Base-by-base conservation (phyloP, 2,113 vertebrate genomes). In the Rhegmatorhina hoffmannsi region DNA sequence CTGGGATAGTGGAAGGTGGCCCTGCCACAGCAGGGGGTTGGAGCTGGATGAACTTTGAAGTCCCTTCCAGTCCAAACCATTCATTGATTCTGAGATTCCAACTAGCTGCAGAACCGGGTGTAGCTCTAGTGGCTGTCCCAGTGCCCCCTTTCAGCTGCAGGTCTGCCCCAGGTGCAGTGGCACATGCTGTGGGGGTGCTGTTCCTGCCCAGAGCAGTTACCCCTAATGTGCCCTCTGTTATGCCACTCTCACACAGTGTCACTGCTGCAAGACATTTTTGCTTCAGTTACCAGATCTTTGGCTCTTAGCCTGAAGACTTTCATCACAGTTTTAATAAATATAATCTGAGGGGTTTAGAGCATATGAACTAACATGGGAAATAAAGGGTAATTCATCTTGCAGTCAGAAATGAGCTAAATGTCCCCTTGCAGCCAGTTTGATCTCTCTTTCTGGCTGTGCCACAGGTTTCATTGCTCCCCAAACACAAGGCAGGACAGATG, bases 111-210 rank as follows among this genome's bases (percentile, higher is more conserved):
- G 49, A 59, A 6, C 33, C 0, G 1, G 21, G 18, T 34, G 56
- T 14, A 53, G 33, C 28, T 46, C 2, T 11, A 16, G 56, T 17
- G 24, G 43, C 25, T 36, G 38, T 40, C 66, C 49, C 2, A 2
- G 7, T 34, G 36, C 43, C 78, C 23, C 40, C 46, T 55, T 38
- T 31, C 1, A 13, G 34, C 18, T 53, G 33, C 34, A 17, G 4
- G 18, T 58, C 46, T 17, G 38, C 20, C 26, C 28, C 40, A 43
- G 13, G 24, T 4, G 10, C 23, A 7, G n/a, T 8, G 60, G 13
- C 40, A 13, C 20, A 0, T 8, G 0, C 7, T 2, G 6, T 26
- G 13, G 21, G 2, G 14, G 13, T 17, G 25, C 43, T 40, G 0
- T 17, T 74, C 33, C 62, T 44, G 11, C 29, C 53, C 49, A 43